phyloP scores from a whole-genome alignment of 2,797 vertebrate genomes.

The Cynodonichthys magdalenae region DNA sequence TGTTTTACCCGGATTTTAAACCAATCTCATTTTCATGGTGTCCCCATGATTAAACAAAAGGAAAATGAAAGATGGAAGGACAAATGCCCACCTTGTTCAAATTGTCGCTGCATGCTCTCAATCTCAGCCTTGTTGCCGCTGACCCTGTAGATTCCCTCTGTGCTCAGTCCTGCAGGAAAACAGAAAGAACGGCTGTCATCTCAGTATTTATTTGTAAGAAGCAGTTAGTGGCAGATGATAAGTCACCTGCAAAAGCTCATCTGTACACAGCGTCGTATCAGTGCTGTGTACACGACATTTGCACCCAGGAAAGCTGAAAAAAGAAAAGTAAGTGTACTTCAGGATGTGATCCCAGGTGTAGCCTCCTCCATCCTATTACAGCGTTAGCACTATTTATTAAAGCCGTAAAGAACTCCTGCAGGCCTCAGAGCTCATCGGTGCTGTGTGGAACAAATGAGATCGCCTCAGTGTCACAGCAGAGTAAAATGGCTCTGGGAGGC shows the following conservation, averaged over 20 bases:
- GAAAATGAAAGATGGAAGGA: neutral
- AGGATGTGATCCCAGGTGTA: slow-evolving; percentile 29
- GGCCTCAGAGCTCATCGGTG: slow-evolving; percentile 44
- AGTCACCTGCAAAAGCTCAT: slow-evolving; percentile 9
- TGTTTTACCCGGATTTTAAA: too few species aligned
- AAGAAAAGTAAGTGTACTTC: slow-evolving; percentile 2
- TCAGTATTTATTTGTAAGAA: slow-evolving; percentile 19
- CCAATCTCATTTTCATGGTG: too few species aligned
- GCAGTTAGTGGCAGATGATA: slow-evolving; percentile 14
- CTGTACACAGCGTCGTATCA: slow-evolving; percentile 6
- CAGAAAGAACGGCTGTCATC: slow-evolving; percentile 11
- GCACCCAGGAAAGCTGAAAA: slow-evolving; percentile 9
- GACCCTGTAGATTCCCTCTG: slow-evolving; percentile 95
- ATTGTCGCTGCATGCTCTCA: slow-evolving; percentile 94
- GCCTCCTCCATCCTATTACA: slow-evolving; percentile 33
- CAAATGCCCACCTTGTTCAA: slow-evolving; percentile 88
- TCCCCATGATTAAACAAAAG: too few species aligned
- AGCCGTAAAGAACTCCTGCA: slow-evolving; percentile 51
- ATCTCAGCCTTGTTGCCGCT: slow-evolving; percentile 97
- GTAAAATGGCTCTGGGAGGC: slow-evolving; percentile 3
- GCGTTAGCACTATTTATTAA: slow-evolving; percentile 65
- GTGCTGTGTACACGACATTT: neutral
- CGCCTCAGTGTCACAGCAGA: slow-evolving; percentile 4
- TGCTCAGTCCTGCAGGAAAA: slow-evolving; percentile 83
- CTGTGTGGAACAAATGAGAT: slow-evolving; percentile 25